Conservation (phyloP, 2,113 vertebrate species). For the Daubentonia madagascariensis region DNA sequence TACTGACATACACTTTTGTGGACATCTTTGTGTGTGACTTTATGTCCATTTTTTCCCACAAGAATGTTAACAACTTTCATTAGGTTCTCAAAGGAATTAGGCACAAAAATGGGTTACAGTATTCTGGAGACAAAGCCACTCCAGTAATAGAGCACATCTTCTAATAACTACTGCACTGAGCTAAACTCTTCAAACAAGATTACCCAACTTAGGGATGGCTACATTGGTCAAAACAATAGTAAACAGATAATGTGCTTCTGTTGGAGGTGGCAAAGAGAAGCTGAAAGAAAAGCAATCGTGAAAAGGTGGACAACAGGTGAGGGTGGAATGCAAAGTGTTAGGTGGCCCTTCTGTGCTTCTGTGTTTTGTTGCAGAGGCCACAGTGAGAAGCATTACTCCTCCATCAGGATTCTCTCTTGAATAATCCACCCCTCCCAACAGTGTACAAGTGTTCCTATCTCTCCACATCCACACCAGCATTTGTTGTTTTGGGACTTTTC, state of each 20-base stretch:
- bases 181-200: neutral
- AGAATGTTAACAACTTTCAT: neutral
- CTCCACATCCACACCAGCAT: too few relatives aligned
- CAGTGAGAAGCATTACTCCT: neutral
- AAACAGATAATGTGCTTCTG: too few relatives aligned
- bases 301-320: neutral
- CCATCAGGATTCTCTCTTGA: neutral
- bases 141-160: neutral
- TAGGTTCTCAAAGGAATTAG: neutral
- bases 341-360: neutral
- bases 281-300: neutral
- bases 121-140: neutral
- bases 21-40: neutral
- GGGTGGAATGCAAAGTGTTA: too few relatives aligned
- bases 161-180: neutral
- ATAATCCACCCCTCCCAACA: too few relatives aligned
- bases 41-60: neutral
- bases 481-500: too few relatives aligned
- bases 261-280: neutral
- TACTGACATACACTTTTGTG: fast-evolving
- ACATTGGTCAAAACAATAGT: neutral
- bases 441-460: too few relatives aligned
- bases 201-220: neutral
- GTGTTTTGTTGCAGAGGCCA: neutral
- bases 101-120: neutral